These are phyloP conservation scores for Autographa gamma DNA, from an alignment of 2,888 invertebrate genomes.

Conservation along the genomic window DNA sequence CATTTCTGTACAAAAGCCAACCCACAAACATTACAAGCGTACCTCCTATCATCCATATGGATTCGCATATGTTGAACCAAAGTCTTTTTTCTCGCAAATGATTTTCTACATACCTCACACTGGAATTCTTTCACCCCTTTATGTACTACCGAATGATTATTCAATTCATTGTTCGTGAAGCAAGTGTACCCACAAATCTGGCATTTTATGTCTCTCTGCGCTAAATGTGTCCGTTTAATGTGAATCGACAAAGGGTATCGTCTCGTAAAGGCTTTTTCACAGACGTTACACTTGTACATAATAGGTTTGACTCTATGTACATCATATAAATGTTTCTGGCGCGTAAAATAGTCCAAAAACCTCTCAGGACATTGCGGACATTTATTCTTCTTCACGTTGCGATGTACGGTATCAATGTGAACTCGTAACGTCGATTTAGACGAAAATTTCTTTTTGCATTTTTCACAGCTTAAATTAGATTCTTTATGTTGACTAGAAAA, in stretches of 20 bases:
- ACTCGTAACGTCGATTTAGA: conserved; percentile 59
- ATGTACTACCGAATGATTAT: conserved; percentile 69
- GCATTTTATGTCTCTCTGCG: conserved; percentile 52
- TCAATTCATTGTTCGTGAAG: conserved; percentile 41
- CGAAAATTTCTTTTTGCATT: conserved; percentile 68
- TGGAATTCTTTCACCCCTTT: conserved; percentile 65
- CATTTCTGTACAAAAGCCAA: conserved; percentile 84
- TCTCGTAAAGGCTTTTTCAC: conserved; percentile 49
- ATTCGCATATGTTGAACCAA: conserved; percentile 72
- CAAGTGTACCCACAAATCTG: conserved; percentile 15
- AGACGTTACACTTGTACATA: conserved; percentile 54
- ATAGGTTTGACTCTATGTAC: conserved; percentile 54
- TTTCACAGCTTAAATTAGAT: conserved; percentile 47
- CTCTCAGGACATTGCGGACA: conserved; percentile 66
- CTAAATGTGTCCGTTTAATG: conserved; percentile 52
- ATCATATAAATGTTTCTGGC: conserved; percentile 65
- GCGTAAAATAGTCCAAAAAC: conserved; percentile 66
- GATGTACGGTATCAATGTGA: conserved; percentile 64
- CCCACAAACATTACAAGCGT: conserved; percentile 81
- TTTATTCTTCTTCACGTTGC: conserved; percentile 62
- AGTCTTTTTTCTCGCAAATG: conserved; percentile 69
- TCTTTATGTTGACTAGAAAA: conserved; percentile 50
- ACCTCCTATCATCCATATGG: conserved; percentile 75
- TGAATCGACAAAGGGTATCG: conserved; percentile 49
- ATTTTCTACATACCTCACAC: conserved; percentile 80